These are phyloP conservation scores for Metacarcinus magister DNA, from an alignment of 2,888 invertebrate species.

Conservation along the genomic window DNA sequence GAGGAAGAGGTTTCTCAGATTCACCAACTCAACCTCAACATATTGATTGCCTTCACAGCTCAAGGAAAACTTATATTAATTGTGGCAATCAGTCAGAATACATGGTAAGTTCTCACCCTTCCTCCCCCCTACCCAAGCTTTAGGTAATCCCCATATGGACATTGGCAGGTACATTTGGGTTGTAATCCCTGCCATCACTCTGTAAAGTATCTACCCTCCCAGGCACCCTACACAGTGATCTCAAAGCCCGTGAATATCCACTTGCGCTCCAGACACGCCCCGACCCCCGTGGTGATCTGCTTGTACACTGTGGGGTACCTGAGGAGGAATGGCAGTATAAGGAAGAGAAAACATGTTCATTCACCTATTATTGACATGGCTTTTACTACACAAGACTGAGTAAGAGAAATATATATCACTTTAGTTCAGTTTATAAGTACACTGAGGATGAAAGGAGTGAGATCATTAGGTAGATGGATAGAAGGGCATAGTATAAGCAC, in stretches of 20 bases:
- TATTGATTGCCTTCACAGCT: background rate
- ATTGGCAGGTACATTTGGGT: background rate
- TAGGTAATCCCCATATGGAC: background rate
- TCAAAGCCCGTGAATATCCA: constrained; percentile 92
- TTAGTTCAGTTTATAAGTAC: background rate
- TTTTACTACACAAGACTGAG: too few relatives aligned
- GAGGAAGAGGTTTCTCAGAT: background rate
- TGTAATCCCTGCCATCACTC: background rate
- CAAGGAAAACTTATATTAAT: background rate
- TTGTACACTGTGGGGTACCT: constrained; percentile 92
- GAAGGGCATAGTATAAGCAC: background rate
- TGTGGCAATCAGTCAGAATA: background rate
- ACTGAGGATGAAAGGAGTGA: background rate
- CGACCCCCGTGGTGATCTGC: constrained; percentile 91
- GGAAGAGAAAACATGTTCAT: background rate
- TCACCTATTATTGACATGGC: too few relatives aligned
- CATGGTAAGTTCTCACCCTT: background rate
- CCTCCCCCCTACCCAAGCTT: background rate
- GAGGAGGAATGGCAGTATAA: constrained; percentile 52
- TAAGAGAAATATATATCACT: background rate
- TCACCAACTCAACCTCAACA: background rate
- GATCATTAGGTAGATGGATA: background rate
- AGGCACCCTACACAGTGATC: constrained; percentile 51
- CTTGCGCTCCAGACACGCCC: constrained; percentile 92
- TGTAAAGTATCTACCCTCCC: background rate